A percentile compares a stretch with the other conserved stretches of the same genome.
phyloP scores from a whole-genome alignment of 2,888 invertebrate species.

The Andrena haemorrhoa region DNA sequence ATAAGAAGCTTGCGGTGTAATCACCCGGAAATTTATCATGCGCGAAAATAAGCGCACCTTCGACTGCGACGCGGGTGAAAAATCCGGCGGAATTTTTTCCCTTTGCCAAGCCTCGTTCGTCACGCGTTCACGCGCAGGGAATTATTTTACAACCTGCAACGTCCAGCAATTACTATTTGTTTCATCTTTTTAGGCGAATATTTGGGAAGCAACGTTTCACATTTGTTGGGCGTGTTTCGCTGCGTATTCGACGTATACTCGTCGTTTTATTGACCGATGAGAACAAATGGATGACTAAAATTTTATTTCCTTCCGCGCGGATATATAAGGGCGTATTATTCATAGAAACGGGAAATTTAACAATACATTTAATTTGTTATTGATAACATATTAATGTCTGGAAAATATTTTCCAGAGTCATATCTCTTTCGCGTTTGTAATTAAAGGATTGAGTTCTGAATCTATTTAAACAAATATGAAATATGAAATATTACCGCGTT shows the following conservation, averaged over 20 bases:
- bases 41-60: slow-evolving; percentile 67
- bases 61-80: slow-evolving; percentile 30
- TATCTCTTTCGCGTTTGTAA: too few species aligned
- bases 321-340: background rate
- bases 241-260: slow-evolving; percentile 3
- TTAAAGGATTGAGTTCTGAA: too few species aligned
- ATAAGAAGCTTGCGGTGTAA: slow-evolving; percentile 77
- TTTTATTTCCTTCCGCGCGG: background rate
- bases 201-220: slow-evolving; percentile 22
- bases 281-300: background rate
- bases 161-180: slow-evolving; percentile 10
- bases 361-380: too few species aligned
- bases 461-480: too few species aligned
- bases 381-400: too few species aligned
- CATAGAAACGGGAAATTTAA: too few species aligned
- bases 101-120: background rate
- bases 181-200: slow-evolving; percentile 11
- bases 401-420: too few species aligned
- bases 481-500: too few species aligned
- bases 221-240: slow-evolving; percentile 3
- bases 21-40: slow-evolving; percentile 75
- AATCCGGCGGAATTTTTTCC: slow-evolving; percentile 43
- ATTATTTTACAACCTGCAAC: slow-evolving; percentile 45
- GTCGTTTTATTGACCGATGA: slow-evolving; percentile 16
- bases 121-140: slow-evolving; percentile 21